These are phyloP conservation scores for Peromyscus aztecus DNA, from an alignment of 2,797 vertebrate genomes.

Conservation along the genomic window DNA sequence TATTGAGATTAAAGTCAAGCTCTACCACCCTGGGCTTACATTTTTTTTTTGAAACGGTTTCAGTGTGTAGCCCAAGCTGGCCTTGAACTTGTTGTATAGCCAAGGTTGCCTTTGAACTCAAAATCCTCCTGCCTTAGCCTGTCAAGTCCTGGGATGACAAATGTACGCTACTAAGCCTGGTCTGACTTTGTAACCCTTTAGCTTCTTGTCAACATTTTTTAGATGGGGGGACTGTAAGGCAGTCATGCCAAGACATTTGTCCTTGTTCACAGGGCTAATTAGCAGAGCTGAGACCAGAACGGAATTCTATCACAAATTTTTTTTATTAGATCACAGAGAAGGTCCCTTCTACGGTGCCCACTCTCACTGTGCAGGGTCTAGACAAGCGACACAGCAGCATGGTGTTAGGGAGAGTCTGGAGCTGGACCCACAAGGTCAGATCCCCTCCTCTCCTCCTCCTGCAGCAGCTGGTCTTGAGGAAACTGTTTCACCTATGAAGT, in stretches of 20 bases:
- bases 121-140: not conserved
- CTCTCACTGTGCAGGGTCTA: not conserved
- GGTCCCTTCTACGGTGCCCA: not conserved
- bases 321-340: slow-evolving; percentile 19
- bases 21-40: not conserved
- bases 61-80: not conserved
- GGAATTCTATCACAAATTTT: not conserved
- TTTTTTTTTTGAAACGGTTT: not conserved
- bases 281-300: not conserved
- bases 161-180: not conserved
- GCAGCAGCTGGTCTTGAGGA: not conserved
- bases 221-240: not conserved
- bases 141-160: not conserved
- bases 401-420: not conserved
- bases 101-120: not conserved
- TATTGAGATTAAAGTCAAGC: not conserved
- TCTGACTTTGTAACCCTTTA: not conserved
- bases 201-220: slow-evolving; percentile 18
- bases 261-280: slow-evolving; percentile 5
- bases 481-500: not conserved
- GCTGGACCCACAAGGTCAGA: not conserved
- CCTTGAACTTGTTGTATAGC: not conserved
- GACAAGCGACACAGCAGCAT: not conserved
- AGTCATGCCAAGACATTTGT: not conserved
- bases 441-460: not conserved